Percentiles rank a stretch among this genome's conserved stretches.
Evolutionary conservation across 2,888 invertebrate genomes (phyloP).

Genomic region (Dasypogon diadema): DNA sequence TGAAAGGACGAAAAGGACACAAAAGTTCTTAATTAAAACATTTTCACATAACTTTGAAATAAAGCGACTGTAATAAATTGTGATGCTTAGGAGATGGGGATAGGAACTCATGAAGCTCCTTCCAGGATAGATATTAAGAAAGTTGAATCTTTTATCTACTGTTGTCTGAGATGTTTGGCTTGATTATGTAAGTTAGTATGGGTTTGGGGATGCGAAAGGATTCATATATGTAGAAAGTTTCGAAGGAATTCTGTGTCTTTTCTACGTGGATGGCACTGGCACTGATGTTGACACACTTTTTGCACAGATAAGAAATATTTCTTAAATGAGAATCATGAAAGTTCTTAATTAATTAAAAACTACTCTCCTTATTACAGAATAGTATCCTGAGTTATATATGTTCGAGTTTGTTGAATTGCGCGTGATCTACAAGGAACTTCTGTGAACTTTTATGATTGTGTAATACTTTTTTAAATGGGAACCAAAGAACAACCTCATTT

Average conservation of each 20-base stretch:
- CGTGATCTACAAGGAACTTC: no score
- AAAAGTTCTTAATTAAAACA: conserved; percentile 57
- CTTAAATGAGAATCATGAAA: no score
- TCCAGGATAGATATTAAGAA: conserved; percentile 5
- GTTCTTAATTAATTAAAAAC: no score
- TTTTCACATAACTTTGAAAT: conserved; percentile 56
- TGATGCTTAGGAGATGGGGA: conserved; percentile 10
- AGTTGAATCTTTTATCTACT: conserved; percentile 41
- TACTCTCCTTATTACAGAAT: no score
- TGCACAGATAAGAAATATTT: no score
- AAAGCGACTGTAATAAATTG: conserved; percentile 55
- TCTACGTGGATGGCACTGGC: no score
- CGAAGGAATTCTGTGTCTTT: neutral
- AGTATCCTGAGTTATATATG: no score
- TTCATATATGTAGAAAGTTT: neutral
- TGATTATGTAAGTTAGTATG: conserved; percentile 1
- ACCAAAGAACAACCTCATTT: no score
- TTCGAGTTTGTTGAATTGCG: no score
- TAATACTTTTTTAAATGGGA: no score
- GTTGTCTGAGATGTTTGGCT: neutral
- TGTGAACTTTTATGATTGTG: no score
- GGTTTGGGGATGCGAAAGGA: neutral
- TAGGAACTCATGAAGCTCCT: conserved; percentile 3
- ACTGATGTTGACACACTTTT: no score
- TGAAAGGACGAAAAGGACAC: conserved; percentile 56